These are phyloP conservation scores for Eristalis intricaria DNA, from an alignment of 2,888 invertebrate species.

Conservation along the genomic window DNA sequence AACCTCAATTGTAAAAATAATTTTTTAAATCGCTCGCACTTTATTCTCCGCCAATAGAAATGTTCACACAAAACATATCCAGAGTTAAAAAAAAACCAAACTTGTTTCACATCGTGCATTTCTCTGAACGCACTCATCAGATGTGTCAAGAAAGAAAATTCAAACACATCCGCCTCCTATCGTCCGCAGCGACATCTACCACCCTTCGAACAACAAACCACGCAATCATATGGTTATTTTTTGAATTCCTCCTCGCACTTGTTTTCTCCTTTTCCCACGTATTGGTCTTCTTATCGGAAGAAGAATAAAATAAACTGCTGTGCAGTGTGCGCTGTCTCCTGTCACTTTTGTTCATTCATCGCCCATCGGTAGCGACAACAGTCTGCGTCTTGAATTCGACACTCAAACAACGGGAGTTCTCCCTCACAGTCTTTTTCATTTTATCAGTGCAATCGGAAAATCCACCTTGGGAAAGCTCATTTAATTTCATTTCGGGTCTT, in stretches of 20 bases:
- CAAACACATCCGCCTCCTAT: not conserved
- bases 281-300: slow-evolving; percentile 33
- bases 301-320: slow-evolving; percentile 8
- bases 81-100: no score
- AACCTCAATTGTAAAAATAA: no score
- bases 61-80: no score
- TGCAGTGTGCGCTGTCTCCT: slow-evolving; percentile 2
- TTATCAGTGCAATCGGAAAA: slow-evolving; percentile 36
- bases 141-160: not conserved
- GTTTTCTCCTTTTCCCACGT: slow-evolving; percentile 4
- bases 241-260: slow-evolving; percentile 5
- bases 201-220: not conserved
- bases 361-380: slow-evolving; percentile 38
- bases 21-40: no score
- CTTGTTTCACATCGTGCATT: no score
- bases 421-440: slow-evolving; percentile 24
- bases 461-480: not conserved
- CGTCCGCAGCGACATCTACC: not conserved
- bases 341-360: slow-evolving; percentile 60
- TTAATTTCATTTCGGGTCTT: slow-evolving; percentile 9
- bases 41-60: no score
- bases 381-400: not conserved
- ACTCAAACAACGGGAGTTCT: slow-evolving; percentile 29
- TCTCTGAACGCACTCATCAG: not conserved
- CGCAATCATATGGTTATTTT: slow-evolving; percentile 41